phyloP scores from a whole-genome alignment of 1,140 invertebrate genomes.

The Drosophila simulans region DNA sequence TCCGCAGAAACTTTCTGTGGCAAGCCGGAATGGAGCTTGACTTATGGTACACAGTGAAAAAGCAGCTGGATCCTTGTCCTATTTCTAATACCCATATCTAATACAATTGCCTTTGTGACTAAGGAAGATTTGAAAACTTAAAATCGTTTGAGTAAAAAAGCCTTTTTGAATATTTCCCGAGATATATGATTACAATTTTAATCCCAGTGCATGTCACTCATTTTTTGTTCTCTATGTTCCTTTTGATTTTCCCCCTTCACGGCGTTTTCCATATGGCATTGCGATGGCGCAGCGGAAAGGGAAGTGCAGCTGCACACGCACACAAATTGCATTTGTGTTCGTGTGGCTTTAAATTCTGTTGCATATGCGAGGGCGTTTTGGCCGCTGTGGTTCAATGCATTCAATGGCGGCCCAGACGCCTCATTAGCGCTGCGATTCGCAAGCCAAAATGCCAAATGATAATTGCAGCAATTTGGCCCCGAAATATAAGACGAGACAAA shows the following conservation, averaged over 20 bases:
- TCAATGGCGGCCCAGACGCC: constrained; percentile 27
- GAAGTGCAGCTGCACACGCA: constrained; percentile 50
- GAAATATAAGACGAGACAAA: constrained; percentile 48
- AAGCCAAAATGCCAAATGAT: constrained; percentile 58
- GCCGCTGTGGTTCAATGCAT: constrained; percentile 41
- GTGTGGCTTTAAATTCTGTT: constrained; percentile 50
- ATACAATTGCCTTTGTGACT: neutral
- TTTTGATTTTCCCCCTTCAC: constrained; percentile 31
- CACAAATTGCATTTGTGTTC: constrained; percentile 6
- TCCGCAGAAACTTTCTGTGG: constrained; percentile 30
- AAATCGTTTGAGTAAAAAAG: no score
- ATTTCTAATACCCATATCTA: neutral
- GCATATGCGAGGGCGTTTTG: constrained; percentile 47
- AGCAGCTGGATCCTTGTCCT: no score
- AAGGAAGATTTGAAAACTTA: no score
- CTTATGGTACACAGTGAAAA: constrained; percentile 43
- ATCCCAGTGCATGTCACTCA: constrained; percentile 3
- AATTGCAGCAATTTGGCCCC: constrained; percentile 71
- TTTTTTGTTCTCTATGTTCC: neutral
- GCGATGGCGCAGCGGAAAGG: constrained; percentile 71
- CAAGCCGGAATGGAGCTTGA: constrained; percentile 71
- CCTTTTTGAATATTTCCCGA: no score
- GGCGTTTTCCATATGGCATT: constrained; percentile 45
- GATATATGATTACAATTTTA: neutral
- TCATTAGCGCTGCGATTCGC: constrained; percentile 62